Percentiles rank a stretch among this genome's conserved stretches.
Conservation (phyloP, 2,797 vertebrate species). For the Pseudochromis fuscus region DNA sequence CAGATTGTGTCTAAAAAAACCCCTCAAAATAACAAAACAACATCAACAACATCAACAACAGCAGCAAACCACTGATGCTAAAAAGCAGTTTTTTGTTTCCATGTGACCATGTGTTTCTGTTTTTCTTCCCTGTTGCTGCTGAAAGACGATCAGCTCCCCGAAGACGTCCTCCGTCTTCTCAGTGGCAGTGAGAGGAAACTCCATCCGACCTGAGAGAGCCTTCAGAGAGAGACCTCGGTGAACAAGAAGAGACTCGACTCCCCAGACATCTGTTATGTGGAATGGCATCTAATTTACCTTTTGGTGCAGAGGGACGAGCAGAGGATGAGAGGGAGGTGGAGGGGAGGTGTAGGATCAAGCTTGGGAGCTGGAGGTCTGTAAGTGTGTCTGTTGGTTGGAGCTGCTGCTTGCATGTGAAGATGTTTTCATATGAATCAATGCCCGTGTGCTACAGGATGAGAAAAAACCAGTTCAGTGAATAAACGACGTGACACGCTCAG, state of each 20-base stretch:
- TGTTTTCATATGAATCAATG: neutral
- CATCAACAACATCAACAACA: conserved; percentile 10
- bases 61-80: no score
- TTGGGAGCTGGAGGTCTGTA: conserved; percentile 21
- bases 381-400: conserved; percentile 11
- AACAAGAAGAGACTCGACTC: conserved; percentile 60
- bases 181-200: conserved; percentile 56
- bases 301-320: conserved; percentile 60
- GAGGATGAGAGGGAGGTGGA: conserved; percentile 17
- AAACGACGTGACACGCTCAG: neutral
- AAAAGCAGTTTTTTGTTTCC: conserved; percentile 15
- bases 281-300: conserved; percentile 72
- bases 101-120: conserved; percentile 15
- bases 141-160: conserved; percentile 69
- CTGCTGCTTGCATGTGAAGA: neutral
- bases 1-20: conserved; percentile 1
- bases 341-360: conserved; percentile 15
- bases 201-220: conserved; percentile 65
- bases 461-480: neutral
- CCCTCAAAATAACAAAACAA: conserved; percentile 3
- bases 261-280: conserved; percentile 77
- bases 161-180: conserved; percentile 46
- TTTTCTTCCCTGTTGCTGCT: conserved; percentile 42
- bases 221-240: conserved; percentile 46
- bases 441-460: neutral